phyloP scores from a whole-genome alignment of 1,140 invertebrate species.

The Tetragonula clypearis region DNA sequence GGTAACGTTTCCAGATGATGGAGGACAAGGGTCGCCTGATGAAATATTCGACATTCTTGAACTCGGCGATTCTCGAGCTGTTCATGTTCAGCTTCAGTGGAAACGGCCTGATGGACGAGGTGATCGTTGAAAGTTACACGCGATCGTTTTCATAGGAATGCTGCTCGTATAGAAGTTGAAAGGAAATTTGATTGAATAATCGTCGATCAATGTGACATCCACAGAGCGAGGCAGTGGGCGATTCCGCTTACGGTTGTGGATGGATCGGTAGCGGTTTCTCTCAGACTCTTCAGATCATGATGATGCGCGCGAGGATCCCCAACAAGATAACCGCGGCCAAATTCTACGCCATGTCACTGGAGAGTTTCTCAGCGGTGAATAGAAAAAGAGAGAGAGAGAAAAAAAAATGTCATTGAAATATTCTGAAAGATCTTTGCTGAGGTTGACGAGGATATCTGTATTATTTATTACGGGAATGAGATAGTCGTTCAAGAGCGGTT shows the following conservation, averaged over 20 bases:
- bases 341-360: constrained; percentile 71
- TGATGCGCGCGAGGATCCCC: constrained; percentile 63
- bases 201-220: neutral
- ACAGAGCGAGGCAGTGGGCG: constrained; percentile 65
- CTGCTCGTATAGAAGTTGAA: neutral
- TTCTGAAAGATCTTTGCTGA: no score
- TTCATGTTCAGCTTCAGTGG: constrained; percentile 75
- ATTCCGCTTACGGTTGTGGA: constrained; percentile 57
- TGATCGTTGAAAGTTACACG: constrained; percentile 10
- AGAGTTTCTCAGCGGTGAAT: constrained; percentile 66
- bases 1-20: constrained; percentile 63
- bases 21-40: constrained; percentile 57
- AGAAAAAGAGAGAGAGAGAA: neutral
- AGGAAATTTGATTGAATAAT: no score
- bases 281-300: constrained; percentile 63
- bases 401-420: no score
- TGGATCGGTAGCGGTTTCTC: constrained; percentile 57
- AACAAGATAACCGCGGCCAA: constrained; percentile 71
- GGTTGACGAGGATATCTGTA: no score
- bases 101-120: constrained; percentile 67
- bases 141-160: neutral
- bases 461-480: neutral
- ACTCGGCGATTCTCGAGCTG: constrained; percentile 70
- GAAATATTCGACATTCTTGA: constrained; percentile 64
- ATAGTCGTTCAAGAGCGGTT: neutral